Conservation (phyloP, 2,888 invertebrate species). For the Trichopoda pennipes region DNA sequence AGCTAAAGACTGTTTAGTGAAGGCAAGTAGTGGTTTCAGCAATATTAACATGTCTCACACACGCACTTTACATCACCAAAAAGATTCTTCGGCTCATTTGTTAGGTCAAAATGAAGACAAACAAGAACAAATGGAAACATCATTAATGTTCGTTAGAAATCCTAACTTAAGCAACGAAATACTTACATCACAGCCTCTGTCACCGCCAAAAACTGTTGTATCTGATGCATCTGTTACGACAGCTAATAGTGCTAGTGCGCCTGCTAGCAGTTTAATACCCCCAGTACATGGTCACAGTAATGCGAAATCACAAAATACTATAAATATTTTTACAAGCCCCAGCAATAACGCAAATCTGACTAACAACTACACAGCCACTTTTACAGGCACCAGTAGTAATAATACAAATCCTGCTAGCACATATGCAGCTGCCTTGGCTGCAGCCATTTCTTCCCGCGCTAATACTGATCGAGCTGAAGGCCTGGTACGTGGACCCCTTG, state of each 20-base stretch:
- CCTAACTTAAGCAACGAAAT: conserved; percentile 68
- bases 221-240: conserved; percentile 65
- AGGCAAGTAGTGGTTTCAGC: conserved; percentile 66
- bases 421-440: conserved; percentile 71
- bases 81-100: conserved; percentile 69
- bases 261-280: conserved; percentile 68
- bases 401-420: conserved; percentile 74
- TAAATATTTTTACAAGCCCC: conserved; percentile 66
- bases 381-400: conserved; percentile 74
- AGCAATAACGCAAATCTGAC: conserved; percentile 4
- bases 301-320: neutral
- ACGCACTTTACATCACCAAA: conserved; percentile 77
- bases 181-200: conserved; percentile 56
- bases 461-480: conserved; percentile 62
- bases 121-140: conserved; percentile 78
- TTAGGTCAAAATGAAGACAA: conserved; percentile 71
- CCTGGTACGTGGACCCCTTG: conserved; percentile 75
- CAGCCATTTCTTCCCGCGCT: conserved; percentile 61
- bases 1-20: conserved; percentile 22
- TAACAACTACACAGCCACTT: conserved; percentile 67
- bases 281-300: conserved; percentile 53
- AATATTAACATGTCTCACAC: conserved; percentile 76
- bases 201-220: conserved; percentile 66
- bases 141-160: conserved; percentile 75
- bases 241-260: conserved; percentile 34